Evolutionary conservation across 1,140 invertebrate species (phyloP).

Genomic region (Gyrodactylus salaris): DNA sequence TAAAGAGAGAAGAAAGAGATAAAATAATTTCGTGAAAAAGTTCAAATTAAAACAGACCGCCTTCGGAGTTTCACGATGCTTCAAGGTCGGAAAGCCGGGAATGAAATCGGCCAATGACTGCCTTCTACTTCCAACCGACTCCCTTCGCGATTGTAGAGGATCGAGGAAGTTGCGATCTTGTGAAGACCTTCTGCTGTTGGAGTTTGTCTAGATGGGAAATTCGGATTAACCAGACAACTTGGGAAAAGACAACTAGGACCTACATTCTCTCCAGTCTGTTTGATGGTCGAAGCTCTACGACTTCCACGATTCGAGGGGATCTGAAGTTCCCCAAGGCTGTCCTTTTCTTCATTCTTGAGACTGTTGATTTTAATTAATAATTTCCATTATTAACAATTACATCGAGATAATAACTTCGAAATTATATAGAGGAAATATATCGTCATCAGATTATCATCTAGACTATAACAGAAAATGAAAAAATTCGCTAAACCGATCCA

Average conservation of each 20-base stretch:
- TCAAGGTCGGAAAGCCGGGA: conserved; percentile 67
- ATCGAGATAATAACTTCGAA: no score
- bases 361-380: no score
- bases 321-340: background rate
- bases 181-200: background rate
- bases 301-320: background rate
- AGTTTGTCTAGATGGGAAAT: background rate
- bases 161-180: background rate
- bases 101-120: conserved; percentile 65
- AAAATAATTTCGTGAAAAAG: conserved; percentile 1
- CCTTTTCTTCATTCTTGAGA: background rate
- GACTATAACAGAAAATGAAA: no score
- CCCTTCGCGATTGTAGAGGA: conserved; percentile 10
- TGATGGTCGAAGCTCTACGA: background rate
- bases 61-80: conserved; percentile 25
- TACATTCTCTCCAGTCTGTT: background rate
- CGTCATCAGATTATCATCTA: no score
- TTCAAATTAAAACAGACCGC: conserved; percentile 14
- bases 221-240: background rate
- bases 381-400: no score
- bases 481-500: no score
- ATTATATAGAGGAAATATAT: no score
- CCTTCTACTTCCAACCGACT: conserved; percentile 30
- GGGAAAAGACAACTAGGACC: background rate
- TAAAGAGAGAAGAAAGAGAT: conserved; percentile 19